These are phyloP conservation scores for Pachyseris speciosa DNA, from an alignment of 64 coral and sea anemone genomes.

Conservation along the genomic window DNA sequence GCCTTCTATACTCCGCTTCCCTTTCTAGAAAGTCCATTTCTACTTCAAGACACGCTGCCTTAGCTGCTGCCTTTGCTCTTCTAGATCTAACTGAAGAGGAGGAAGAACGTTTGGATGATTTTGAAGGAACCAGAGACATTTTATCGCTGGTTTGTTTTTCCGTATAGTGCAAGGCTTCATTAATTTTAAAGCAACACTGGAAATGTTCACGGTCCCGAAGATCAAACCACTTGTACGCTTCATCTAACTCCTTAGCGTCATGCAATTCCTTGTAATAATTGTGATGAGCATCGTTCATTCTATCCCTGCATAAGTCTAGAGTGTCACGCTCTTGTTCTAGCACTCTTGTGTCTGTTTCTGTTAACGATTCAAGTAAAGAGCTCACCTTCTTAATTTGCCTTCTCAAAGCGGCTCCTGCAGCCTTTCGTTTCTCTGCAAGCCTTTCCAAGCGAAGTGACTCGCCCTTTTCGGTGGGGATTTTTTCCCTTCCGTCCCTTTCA, in stretches of 20 bases:
- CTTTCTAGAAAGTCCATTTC: constrained; percentile 58
- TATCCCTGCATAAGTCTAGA: constrained; percentile 28
- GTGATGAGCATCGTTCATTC: constrained; percentile 32
- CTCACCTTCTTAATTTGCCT: constrained; percentile 52
- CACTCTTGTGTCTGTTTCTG: background rate
- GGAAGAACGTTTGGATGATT: constrained; percentile 15
- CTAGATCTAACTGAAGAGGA: constrained; percentile 43
- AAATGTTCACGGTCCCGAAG: constrained; percentile 37
- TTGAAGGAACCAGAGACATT: constrained; percentile 27
- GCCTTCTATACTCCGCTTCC: constrained; percentile 28
- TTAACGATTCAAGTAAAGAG: background rate
- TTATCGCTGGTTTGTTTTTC: constrained; percentile 28
- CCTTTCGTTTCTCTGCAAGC: background rate
- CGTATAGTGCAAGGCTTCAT: constrained; percentile 12
- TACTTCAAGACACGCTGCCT: constrained; percentile 44
- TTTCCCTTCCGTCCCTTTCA: background rate
- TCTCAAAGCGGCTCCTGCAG: background rate
- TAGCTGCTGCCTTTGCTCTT: constrained; percentile 46
- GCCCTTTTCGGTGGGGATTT: background rate
- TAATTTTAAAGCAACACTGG: constrained; percentile 33
- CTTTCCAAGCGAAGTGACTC: background rate
- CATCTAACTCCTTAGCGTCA: background rate
- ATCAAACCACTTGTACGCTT: constrained; percentile 41
- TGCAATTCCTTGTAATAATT: constrained; percentile 18
- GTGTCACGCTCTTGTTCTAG: constrained; percentile 47